Base-by-base conservation (phyloP, 2,797 vertebrate species). In the Crocodylus rhombifer region DNA sequence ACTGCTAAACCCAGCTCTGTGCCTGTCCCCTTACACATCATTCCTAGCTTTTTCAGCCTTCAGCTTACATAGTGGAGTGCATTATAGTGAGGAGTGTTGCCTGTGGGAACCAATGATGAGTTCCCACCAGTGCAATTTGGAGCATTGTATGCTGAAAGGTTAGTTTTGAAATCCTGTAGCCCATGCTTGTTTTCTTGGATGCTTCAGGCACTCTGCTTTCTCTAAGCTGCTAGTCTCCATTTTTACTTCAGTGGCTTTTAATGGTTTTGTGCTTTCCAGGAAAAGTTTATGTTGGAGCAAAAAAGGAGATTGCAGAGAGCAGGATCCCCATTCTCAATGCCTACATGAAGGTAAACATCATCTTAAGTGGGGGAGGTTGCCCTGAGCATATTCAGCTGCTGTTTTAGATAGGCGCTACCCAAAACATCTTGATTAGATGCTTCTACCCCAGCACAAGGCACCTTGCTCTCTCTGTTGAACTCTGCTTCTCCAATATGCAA, bases 211-310 rank as follows among this genome's bases (percentile, higher is more conserved):
- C 26, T 2, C 28, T 78, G 3, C 25, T 86, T 91, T 71, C 15
- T 91, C 3, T 21, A 33, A 13, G 61, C 73, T 80, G 18, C 51
- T 6, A 81, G 13, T 7, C 17, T 63, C 12, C 2, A 3, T 28
- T 12, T 33, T 67, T 3, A 26, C 26, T 75, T 92, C 71, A 79
- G 0, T 84, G 89, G 84, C 64, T 87, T 5, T 78, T 25, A 82
- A 28, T 82, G 5, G 2, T 84, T 93, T 91, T 89, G 5, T 97
- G 62, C 91, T 95, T 94, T 91, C 17, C 88, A 99, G 99, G 98
- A 80, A 99, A 99, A 93, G 97, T 99, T 96, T 99, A 97, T 94
- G 91, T 99, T 69, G 99, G 99, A 5, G 98, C 98, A 96, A 99
- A 99, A 92, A 97, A 97, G 95, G 99, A 99, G 97, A 99, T 99